Evolutionary conservation across 2,888 invertebrate genomes (phyloP).

Genomic region (Venusia cambrica): DNA sequence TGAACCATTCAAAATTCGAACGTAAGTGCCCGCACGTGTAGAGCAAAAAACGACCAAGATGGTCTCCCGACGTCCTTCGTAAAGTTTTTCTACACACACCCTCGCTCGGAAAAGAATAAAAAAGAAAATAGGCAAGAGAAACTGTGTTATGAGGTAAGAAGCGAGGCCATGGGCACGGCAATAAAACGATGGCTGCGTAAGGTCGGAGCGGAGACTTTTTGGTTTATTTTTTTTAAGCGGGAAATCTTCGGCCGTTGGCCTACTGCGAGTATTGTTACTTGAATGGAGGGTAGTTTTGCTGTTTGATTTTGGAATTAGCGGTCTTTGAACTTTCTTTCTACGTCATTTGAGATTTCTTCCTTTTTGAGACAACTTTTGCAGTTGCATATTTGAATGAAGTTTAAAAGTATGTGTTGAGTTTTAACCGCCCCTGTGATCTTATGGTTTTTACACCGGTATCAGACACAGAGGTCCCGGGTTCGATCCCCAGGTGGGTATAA

Average conservation of each 20-base stretch:
- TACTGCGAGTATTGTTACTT: slow-evolving; percentile 20
- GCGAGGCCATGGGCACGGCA: slow-evolving; percentile 72
- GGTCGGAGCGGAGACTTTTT: slow-evolving; percentile 63
- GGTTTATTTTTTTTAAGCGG: slow-evolving; percentile 47
- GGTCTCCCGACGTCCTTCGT: slow-evolving; percentile 18
- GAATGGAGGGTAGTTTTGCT: slow-evolving; percentile 20
- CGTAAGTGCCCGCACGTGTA: slow-evolving; percentile 31
- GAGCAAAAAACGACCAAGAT: slow-evolving; percentile 16
- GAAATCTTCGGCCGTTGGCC: slow-evolving; percentile 32
- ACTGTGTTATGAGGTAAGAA: slow-evolving; percentile 80
- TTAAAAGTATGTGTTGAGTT: no score
- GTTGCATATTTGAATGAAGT: neutral
- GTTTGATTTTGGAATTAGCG: slow-evolving; percentile 20
- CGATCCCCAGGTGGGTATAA: no score
- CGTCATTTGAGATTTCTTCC: slow-evolving; percentile 3
- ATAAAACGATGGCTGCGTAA: slow-evolving; percentile 74
- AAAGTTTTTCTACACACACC: slow-evolving; percentile 55
- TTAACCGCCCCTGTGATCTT: no score
- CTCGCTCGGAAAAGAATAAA: slow-evolving; percentile 44
- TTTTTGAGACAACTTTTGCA: neutral
- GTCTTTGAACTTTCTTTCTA: slow-evolving; percentile 18
- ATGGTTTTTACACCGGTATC: no score
- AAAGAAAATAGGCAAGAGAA: slow-evolving; percentile 53
- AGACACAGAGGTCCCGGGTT: no score
- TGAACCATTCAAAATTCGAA: slow-evolving; percentile 40